A percentile compares a stretch with the other conserved stretches of the same genome.
phyloP scores from a whole-genome alignment of 2,797 vertebrate genomes.

The Coluber constrictor region DNA sequence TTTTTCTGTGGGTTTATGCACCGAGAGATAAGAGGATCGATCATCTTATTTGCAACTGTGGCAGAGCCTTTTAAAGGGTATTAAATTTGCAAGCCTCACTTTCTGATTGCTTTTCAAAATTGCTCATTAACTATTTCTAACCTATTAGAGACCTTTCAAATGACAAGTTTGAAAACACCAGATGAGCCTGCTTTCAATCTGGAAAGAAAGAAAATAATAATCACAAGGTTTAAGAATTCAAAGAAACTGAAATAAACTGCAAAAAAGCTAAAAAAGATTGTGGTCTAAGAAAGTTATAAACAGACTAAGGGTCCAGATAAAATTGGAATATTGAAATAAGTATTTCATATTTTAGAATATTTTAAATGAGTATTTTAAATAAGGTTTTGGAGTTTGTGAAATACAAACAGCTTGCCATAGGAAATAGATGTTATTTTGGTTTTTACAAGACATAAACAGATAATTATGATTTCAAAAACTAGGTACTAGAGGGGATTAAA shows the following conservation, averaged over 20 bases:
- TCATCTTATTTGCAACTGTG: neutral
- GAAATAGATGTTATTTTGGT: neutral
- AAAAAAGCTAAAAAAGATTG: neutral
- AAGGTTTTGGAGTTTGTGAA: neutral
- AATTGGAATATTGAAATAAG: neutral
- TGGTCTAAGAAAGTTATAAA: neutral
- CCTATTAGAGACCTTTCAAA: neutral
- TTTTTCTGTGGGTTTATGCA: neutral
- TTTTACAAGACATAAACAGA: neutral
- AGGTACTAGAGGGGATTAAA: neutral
- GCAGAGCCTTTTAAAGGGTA: neutral
- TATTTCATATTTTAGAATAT: too few species aligned
- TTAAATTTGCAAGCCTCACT: neutral
- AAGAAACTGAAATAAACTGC: neutral
- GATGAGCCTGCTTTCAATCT: neutral
- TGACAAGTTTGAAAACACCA: neutral
- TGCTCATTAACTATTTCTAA: neutral
- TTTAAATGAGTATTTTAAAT: neutral
- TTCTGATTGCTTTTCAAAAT: neutral
- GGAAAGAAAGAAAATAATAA: neutral
- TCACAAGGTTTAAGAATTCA: neutral
- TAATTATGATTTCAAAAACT: neutral
- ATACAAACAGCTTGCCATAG: neutral
- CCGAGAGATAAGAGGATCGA: neutral
- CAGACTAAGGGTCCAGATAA: neutral